A percentile compares a stretch with the other conserved stretches of the same genome.
Evolutionary conservation across 2,888 invertebrate genomes (phyloP).

Genomic region (Pycnomerus fuliginosus): DNA sequence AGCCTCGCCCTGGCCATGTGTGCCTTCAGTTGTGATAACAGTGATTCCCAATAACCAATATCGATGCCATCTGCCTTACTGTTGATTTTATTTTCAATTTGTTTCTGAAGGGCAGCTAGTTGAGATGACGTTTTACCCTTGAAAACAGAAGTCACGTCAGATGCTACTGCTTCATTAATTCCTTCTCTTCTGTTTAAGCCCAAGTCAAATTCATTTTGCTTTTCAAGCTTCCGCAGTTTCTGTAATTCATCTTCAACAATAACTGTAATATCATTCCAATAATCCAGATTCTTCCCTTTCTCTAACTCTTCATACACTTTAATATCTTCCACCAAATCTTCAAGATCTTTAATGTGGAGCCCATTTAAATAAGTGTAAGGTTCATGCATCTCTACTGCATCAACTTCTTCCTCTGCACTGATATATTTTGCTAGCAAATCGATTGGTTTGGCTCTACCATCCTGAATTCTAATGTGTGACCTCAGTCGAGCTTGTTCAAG

Average conservation of each 20-base stretch:
- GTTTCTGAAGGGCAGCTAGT: constrained; percentile 75
- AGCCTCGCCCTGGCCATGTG: constrained; percentile 92
- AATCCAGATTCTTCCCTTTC: constrained; percentile 81
- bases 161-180: constrained; percentile 88
- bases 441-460: constrained; percentile 96
- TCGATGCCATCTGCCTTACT: constrained; percentile 88
- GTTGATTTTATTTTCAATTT: constrained; percentile 84
- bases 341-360: constrained; percentile 83
- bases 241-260: constrained; percentile 92
- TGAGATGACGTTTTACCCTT: constrained; percentile 91
- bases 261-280: constrained; percentile 95
- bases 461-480: constrained; percentile 93
- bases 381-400: constrained; percentile 97
- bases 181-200: constrained; percentile 57
- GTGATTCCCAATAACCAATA: constrained; percentile 96
- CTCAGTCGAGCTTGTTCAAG: constrained; percentile 92
- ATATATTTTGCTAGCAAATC: constrained; percentile 97
- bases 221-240: constrained; percentile 77
- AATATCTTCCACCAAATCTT: constrained; percentile 95
- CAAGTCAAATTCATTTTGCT: constrained; percentile 60
- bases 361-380: constrained; percentile 95
- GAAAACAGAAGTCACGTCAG: constrained; percentile 87
- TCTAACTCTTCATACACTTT: constrained; percentile 93
- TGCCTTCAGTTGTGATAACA: constrained; percentile 92
- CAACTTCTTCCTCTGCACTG: constrained; percentile 83